phyloP scores from a whole-genome alignment of 2,797 vertebrate species.

The Paguma larvata region DNA sequence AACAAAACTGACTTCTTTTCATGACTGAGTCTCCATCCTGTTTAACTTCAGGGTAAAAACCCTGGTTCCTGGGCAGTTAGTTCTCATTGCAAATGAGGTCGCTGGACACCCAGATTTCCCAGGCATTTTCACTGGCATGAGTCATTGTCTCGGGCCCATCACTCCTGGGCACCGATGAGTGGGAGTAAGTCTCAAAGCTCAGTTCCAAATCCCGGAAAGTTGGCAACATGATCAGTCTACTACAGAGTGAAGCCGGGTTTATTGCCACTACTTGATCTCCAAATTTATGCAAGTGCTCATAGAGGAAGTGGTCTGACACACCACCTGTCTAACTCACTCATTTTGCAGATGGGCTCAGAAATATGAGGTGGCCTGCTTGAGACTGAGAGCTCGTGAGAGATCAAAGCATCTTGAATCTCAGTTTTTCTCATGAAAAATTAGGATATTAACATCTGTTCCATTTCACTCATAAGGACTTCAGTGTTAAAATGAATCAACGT shows the following conservation, averaged over 20 bases:
- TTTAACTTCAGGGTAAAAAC: neutral
- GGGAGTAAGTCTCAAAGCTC: neutral
- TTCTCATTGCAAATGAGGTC: neutral
- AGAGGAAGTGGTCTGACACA: neutral
- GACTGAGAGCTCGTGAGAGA: neutral
- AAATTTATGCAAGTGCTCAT: neutral
- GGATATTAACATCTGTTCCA: neutral
- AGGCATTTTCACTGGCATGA: neutral
- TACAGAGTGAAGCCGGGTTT: neutral
- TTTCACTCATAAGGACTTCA: neutral
- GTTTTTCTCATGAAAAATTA: conserved; percentile 9
- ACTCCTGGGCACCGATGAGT: neutral
- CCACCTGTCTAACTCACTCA: neutral
- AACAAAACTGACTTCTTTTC: neutral
- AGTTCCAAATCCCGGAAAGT: neutral
- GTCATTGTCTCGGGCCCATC: neutral
- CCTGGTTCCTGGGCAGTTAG: neutral
- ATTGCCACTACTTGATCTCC: neutral
- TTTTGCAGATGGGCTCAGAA: neutral
- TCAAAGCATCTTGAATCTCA: conserved; percentile 2
- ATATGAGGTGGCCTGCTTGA: neutral
- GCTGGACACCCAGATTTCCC: neutral
- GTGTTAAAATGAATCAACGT: neutral
- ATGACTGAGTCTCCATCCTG: neutral
- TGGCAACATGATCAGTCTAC: neutral